Evolutionary conservation across 2,888 invertebrate species (phyloP).

Genomic region (Folsomia candida): DNA sequence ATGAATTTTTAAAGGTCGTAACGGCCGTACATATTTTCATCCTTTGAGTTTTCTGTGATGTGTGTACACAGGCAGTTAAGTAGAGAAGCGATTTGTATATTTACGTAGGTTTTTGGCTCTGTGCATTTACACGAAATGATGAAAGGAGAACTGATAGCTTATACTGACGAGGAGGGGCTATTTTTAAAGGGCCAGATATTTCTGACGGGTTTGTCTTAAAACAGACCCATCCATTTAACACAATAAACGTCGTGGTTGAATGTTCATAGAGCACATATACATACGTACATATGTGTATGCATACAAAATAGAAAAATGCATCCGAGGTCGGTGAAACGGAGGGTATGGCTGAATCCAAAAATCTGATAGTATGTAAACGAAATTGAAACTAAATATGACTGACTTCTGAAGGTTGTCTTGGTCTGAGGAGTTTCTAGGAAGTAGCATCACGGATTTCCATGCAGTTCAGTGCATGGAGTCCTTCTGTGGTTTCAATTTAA

Average conservation of each 20-base stretch:
- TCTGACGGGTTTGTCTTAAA: background rate
- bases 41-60: background rate
- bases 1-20: background rate
- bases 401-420: too few relatives aligned
- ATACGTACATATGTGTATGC: too few relatives aligned
- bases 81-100: background rate
- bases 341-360: too few relatives aligned
- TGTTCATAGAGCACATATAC: background rate
- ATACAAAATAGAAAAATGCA: too few relatives aligned
- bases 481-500: too few relatives aligned
- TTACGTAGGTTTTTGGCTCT: background rate
- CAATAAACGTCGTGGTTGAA: background rate
- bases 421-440: too few relatives aligned
- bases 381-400: too few relatives aligned
- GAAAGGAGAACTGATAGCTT: conserved; percentile 9
- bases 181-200: conserved; percentile 7
- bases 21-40: background rate
- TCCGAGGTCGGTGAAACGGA: too few relatives aligned
- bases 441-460: too few relatives aligned
- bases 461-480: too few relatives aligned
- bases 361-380: too few relatives aligned
- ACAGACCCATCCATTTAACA: background rate
- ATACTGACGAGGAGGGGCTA: background rate
- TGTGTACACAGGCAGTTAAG: too few relatives aligned
- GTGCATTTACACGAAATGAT: conserved; percentile 6